These are phyloP conservation scores for Motacilla alba DNA, from an alignment of 2,113 vertebrate species.

Conservation along the genomic window DNA sequence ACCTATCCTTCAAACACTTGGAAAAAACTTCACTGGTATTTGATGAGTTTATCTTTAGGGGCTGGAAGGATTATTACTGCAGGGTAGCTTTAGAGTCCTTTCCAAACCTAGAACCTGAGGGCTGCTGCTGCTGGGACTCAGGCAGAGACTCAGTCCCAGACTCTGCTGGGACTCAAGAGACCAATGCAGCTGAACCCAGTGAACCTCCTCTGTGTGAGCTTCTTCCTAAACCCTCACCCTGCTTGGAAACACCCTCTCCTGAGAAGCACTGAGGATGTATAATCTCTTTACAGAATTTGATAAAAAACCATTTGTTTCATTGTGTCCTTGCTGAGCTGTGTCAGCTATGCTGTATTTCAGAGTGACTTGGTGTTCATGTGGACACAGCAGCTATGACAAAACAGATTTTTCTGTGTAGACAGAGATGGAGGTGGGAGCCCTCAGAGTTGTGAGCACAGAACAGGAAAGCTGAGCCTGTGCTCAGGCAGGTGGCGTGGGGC, in stretches of 20 bases:
- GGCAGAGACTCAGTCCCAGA: neutral
- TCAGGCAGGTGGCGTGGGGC: neutral
- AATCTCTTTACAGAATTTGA: neutral
- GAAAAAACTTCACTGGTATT: neutral
- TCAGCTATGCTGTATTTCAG: neutral
- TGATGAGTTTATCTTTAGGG: neutral
- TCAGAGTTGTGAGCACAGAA: neutral
- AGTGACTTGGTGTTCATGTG: rapidly evolving
- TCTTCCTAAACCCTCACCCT: neutral
- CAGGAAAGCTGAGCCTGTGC: neutral
- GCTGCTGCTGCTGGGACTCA: neutral
- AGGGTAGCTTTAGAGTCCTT: neutral
- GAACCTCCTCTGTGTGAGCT: neutral
- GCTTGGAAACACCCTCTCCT: neutral
- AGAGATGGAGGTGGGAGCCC: neutral
- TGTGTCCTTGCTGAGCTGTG: neutral
- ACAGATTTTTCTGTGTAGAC: neutral
- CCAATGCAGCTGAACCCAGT: neutral
- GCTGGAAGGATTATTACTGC: neutral
- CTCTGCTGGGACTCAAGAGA: neutral
- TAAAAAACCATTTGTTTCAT: neutral
- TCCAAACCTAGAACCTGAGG: neutral
- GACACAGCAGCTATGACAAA: neutral
- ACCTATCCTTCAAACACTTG: neutral
- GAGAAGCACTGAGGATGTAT: neutral